Evolutionary conservation across 2,888 invertebrate genomes (phyloP).

Genomic region (Sthenelais limicola): DNA sequence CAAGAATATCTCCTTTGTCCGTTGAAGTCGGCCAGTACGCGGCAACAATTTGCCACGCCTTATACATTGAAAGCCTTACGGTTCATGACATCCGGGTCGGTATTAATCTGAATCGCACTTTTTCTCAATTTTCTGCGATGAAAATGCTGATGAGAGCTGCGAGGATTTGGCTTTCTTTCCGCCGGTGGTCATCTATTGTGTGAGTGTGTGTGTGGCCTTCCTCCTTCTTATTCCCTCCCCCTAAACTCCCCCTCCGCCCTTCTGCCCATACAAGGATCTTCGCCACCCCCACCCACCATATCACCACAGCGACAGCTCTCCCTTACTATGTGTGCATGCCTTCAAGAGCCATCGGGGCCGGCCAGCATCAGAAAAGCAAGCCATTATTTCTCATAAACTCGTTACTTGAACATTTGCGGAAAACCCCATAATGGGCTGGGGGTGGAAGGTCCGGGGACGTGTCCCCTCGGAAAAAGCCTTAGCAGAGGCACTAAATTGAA

Average conservation of each 20-base stretch:
- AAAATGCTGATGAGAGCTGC: constrained; percentile 21
- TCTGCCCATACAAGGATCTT: too few species aligned
- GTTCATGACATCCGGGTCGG: constrained; percentile 24
- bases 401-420: constrained; percentile 34
- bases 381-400: constrained; percentile 37
- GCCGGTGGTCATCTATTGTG: constrained; percentile 4
- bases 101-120: constrained; percentile 33
- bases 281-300: too few species aligned
- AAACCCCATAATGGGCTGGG: constrained; percentile 29
- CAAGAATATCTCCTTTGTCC: too few species aligned
- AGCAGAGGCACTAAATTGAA: constrained; percentile 30
- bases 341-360: constrained; percentile 14
- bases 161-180: constrained; percentile 9
- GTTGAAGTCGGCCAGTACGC: constrained; percentile 4
- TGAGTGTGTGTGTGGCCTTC: not conserved
- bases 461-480: constrained; percentile 9
- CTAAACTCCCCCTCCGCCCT: too few species aligned
- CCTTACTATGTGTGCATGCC: too few species aligned
- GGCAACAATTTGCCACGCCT: constrained; percentile 5
- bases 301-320: too few species aligned
- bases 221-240: too few species aligned
- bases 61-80: constrained; percentile 32
- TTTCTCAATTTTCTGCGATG: constrained; percentile 36
- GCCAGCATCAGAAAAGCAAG: not conserved
- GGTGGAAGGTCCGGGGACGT: not conserved